These are phyloP conservation scores for Drosophila insularis DNA, from an alignment of 1,140 invertebrate genomes.

Conservation along the genomic window DNA sequence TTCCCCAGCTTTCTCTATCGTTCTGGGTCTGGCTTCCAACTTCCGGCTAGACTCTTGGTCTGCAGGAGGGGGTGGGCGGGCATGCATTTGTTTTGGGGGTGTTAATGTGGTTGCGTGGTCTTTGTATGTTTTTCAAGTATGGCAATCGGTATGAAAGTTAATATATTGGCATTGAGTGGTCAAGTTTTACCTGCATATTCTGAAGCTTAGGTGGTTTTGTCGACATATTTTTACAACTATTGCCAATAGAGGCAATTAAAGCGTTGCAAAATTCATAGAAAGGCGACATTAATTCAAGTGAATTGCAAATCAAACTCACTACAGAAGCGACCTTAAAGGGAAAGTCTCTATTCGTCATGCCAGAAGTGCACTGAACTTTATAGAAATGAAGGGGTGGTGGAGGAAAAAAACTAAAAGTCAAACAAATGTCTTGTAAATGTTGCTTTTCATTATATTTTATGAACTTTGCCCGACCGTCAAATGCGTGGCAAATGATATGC, in stretches of 20 bases:
- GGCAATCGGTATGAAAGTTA: background rate
- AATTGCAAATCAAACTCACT: background rate
- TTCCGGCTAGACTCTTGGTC: constrained; percentile 12
- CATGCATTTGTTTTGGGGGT: constrained; percentile 32
- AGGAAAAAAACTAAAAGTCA: constrained; percentile 22
- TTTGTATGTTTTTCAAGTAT: constrained; percentile 16
- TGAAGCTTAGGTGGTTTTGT: constrained; percentile 55
- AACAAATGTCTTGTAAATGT: constrained; percentile 48
- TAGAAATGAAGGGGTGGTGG: constrained; percentile 8
- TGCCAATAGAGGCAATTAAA: constrained; percentile 33
- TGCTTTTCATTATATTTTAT: constrained; percentile 77
- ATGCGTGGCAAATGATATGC: constrained; percentile 43
- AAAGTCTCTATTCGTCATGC: too few relatives aligned
- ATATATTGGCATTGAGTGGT: background rate
- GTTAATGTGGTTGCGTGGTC: constrained; percentile 12
- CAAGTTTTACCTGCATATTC: background rate
- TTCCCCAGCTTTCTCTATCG: constrained; percentile 32
- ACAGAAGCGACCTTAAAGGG: too few relatives aligned
- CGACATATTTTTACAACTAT: constrained; percentile 45
- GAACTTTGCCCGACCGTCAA: constrained; percentile 51
- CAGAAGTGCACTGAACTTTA: constrained; percentile 56
- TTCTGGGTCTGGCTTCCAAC: constrained; percentile 45
- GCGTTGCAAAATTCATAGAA: constrained; percentile 30
- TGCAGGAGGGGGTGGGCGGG: background rate
- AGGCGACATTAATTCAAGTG: constrained; percentile 36